These are phyloP conservation scores for Australoheros facetus DNA, from an alignment of 2,797 vertebrate genomes.

Conservation along the genomic window DNA sequence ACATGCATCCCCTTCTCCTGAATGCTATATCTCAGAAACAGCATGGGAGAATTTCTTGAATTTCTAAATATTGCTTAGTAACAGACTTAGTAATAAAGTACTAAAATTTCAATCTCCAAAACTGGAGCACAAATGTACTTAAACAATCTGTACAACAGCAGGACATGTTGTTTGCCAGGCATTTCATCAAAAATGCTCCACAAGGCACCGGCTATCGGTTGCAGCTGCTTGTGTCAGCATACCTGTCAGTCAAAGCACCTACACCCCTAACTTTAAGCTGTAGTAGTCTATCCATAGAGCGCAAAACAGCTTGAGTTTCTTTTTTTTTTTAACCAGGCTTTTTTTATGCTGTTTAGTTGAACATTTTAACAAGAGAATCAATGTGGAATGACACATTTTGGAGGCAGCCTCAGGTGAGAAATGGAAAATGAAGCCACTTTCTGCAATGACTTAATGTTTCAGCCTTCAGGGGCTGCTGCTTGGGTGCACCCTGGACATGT, in stretches of 20 bases:
- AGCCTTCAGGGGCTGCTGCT: not conserved
- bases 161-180: not conserved
- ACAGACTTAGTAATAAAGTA: not conserved
- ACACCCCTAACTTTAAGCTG: not conserved
- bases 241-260: not conserved
- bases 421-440: not conserved
- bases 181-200: not conserved
- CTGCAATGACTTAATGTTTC: not conserved
- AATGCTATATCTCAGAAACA: not conserved
- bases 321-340: too few relatives aligned
- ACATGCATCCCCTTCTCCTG: not conserved
- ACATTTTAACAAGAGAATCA: not conserved
- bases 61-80: not conserved
- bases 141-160: not conserved
- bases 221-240: not conserved
- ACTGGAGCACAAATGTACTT: not conserved
- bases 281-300: not conserved
- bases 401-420: not conserved
- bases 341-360: not conserved
- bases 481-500: not conserved
- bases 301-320: not conserved
- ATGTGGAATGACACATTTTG: not conserved
- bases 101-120: not conserved
- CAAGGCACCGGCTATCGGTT: not conserved
- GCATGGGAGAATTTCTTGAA: not conserved